Evolutionary conservation across 2,113 vertebrate species (phyloP), one percentile per base, ranked within the genome.

Genomic region (Coturnix japonica): DNA sequence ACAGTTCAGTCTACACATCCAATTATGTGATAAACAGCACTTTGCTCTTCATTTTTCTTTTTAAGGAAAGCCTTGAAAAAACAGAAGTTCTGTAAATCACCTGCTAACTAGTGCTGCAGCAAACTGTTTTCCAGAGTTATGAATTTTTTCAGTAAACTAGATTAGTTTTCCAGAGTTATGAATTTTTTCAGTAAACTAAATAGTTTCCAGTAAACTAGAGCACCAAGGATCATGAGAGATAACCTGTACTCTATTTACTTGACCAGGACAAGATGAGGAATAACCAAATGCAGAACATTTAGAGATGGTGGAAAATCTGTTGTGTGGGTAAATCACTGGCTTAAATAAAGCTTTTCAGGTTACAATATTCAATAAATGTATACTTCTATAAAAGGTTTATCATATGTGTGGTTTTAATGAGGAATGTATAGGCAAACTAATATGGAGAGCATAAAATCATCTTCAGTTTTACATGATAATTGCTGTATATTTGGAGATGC

Each of bases 11-110:
- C 89, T 93, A 30, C 49, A 91, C 73, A 59, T 79, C 84, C 51
- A 94, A 94, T 93, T 94, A 83, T 93, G 79, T 69, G 70, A 88
- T 88, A 89, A 95, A 95, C 81, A 95, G 15, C 4, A 0, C 13
- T 92, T 94, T 89, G 91, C 79, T 73, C 75, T 88, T 73, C 49
- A 66, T 94, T 81, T 85, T 95, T 93, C 66, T 94, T 81, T 83
- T 95, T 93, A 57, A 94, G 81, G 17, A 51, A 92, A 89, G 66
- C 65, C 79, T 95, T 66, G 71, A 88, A 84, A 90, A 95, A 95
- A 90, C 33, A 81, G 21, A 64, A 76, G 44, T 28, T 12, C 57
- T 53, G 66, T 96, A 96, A 97, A 97, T 93, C 90, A 93, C 31
- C 39, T 81, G 54, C 57, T 87, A 94, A 89, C 47, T 66, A 93